phyloP scores from a whole-genome alignment of 2,888 invertebrate genomes.

The Imbricaverruca yamaguchii region DNA sequence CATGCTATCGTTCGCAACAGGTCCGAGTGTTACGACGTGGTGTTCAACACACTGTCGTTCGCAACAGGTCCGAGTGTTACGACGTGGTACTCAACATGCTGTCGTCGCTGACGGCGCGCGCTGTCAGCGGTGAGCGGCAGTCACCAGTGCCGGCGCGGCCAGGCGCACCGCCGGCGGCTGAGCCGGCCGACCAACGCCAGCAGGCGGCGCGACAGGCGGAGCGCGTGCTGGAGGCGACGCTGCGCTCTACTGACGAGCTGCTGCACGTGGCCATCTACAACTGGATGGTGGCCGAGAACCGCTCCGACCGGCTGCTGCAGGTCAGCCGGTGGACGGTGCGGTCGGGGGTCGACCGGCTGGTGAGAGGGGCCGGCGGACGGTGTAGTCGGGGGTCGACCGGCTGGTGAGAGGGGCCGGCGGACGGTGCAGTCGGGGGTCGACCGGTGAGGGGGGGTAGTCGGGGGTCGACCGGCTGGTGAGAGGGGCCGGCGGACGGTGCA shows the following conservation, averaged over 20 bases:
- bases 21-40: no score
- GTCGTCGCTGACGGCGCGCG: slow-evolving; percentile 47
- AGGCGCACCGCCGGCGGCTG: slow-evolving; percentile 42
- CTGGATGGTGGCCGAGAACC: slow-evolving; percentile 64
- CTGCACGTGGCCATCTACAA: slow-evolving; percentile 86
- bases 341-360: no score
- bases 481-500: no score
- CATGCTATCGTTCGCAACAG: no score
- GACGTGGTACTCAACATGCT: slow-evolving; percentile 52
- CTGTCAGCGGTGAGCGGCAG: slow-evolving; percentile 42
- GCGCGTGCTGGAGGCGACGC: slow-evolving; percentile 44
- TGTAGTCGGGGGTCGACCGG: no score
- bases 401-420: no score
- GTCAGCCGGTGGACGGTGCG: slow-evolving; percentile 35
- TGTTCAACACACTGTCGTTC: no score
- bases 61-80: slow-evolving; percentile 23
- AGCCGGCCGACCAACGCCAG: slow-evolving; percentile 47
- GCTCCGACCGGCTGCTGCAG: slow-evolving; percentile 46
- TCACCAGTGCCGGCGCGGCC: slow-evolving; percentile 38
- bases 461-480: no score
- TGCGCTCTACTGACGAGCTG: slow-evolving; percentile 64
- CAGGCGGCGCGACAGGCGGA: slow-evolving; percentile 46
- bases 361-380: no score
- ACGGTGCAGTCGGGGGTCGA: no score
- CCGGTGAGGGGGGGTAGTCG: no score